Evolutionary conservation across 1,140 invertebrate genomes (phyloP).

Genomic region (Ptiloglossa arizonensis): DNA sequence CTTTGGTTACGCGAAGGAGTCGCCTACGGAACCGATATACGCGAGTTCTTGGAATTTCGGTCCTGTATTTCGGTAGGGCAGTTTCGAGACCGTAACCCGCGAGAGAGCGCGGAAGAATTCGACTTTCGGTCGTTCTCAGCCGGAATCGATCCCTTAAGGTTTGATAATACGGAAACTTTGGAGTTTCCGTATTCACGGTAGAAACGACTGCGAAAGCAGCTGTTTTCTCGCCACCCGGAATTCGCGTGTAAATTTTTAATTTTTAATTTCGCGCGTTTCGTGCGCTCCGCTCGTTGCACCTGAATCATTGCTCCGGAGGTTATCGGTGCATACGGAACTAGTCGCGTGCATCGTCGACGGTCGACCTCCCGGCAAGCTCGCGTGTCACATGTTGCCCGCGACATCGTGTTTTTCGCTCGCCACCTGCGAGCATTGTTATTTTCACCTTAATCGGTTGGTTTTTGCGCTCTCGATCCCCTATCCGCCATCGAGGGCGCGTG

Average conservation of each 20-base stretch:
- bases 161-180: not conserved
- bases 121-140: too few species aligned
- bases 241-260: slow-evolving; percentile 29
- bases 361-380: not conserved
- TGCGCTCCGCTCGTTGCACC: slow-evolving; percentile 2
- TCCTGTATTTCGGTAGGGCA: too few species aligned
- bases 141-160: not conserved
- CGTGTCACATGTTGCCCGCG: not conserved
- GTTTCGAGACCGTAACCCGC: too few species aligned
- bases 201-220: not conserved
- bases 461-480: not conserved
- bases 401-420: not conserved
- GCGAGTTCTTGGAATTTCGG: too few species aligned
- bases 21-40: too few species aligned
- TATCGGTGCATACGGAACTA: slow-evolving; percentile 4
- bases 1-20: too few species aligned
- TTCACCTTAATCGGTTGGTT: not conserved
- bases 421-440: slow-evolving; percentile 9
- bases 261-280: slow-evolving; percentile 17
- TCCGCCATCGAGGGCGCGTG: too few species aligned
- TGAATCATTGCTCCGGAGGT: not conserved
- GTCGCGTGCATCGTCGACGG: slow-evolving; percentile 20
- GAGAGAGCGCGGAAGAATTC: too few species aligned
- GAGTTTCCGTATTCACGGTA: not conserved
- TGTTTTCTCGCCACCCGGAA: not conserved